phyloP scores from a whole-genome alignment of 2,113 vertebrate species.

The Elgaria multicarinata region DNA sequence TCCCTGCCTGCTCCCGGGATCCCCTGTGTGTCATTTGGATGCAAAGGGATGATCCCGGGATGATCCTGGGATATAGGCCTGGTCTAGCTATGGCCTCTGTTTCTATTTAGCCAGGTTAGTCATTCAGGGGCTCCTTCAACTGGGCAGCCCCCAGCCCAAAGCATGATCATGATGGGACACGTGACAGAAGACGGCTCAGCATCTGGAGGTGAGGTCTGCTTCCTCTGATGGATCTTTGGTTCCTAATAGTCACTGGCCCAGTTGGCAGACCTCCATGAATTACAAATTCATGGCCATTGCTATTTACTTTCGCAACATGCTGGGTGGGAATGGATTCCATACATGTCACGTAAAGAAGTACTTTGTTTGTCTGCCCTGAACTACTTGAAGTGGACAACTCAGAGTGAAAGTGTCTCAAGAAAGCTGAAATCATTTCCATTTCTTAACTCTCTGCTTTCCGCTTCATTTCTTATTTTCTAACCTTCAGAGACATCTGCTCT shows the following conservation, averaged over 20 bases:
- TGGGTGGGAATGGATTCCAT: background rate
- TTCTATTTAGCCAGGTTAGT: too few relatives aligned
- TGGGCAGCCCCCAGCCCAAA: too few relatives aligned
- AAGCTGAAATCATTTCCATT: background rate
- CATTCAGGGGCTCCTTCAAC: too few relatives aligned
- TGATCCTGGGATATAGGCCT: too few relatives aligned
- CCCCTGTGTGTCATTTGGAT: too few relatives aligned
- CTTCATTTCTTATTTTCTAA: background rate
- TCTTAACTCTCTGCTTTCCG: background rate
- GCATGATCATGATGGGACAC: too few relatives aligned
- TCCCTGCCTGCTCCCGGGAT: too few relatives aligned
- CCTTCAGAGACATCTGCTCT: background rate
- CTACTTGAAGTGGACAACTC: background rate
- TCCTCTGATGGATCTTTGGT: background rate
- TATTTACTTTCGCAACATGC: background rate
- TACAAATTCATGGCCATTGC: background rate
- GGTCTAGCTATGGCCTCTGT: too few relatives aligned
- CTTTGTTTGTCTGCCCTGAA: background rate
- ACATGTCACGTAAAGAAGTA: background rate
- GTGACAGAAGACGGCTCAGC: too few relatives aligned
- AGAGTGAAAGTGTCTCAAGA: background rate
- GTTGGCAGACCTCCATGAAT: background rate
- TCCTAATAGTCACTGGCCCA: background rate
- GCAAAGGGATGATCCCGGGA: too few relatives aligned
- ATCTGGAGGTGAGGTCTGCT: too few relatives aligned